Base-by-base conservation (phyloP, 2,888 invertebrate genomes). In the Harpagoxenus sublaevis region DNA sequence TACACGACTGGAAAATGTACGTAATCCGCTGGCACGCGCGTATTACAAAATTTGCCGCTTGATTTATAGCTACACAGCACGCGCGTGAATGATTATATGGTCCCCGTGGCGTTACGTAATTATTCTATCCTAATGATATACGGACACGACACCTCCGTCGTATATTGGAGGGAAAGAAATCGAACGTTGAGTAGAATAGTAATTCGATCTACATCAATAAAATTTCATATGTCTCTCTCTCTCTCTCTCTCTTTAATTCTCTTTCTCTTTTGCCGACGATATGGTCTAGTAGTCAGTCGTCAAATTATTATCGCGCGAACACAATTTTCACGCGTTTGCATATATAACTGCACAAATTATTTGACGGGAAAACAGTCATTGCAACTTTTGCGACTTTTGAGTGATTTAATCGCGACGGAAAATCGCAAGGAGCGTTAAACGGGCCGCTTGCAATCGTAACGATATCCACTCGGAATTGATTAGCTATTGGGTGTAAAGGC, bases 121-220 rank as follows among this genome's bases (percentile, higher is more conserved):
- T 81, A 73, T 73, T 73, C 45, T 18, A 60, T 73, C 35, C 39
- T 81, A 73, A 81, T 81, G 73, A 81, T 60, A 73, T n/a, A 81
- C 48, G 48, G 28, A 35, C 73, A 48, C 73, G 57, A 60, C 48
- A 73, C 57, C 51, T 35, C 12, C 10, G 45, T 8, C 45, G 60
- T 3, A 8, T 23, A 42, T 10, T 15, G 1, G 35, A 3, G 31
- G 15, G 12, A 39, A 73, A 79, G 12, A 71, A 71, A 60, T 79
- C 15, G 42, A 55, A 70, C 31, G 28, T 12, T 42, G 65, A 42
- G 9, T 15, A n/a, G 12, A 66, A 28, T n/a, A 57, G 6, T 42
- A 5, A 57, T 23, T 57, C 6, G 12, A 70, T 57, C 23, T 45
- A 31, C 18, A 15, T 45, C 42, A 31, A 57, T 48, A 57, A 71